Base-by-base conservation (phyloP, 1,140 invertebrate species). In the Meteorus sp. region DNA sequence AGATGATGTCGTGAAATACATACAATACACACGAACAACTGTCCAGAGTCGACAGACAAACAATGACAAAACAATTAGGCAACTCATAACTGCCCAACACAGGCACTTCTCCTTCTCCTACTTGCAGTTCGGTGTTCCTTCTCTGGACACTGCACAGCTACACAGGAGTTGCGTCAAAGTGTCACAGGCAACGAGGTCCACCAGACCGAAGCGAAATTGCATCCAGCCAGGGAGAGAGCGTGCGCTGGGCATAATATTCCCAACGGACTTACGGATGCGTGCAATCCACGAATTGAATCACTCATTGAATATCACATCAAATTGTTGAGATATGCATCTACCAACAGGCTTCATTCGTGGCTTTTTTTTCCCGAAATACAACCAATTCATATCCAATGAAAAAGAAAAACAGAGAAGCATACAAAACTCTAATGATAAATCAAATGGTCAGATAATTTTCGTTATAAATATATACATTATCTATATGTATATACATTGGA, bases 121-220 rank as follows among this genome's bases (percentile, higher is more conserved):
- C 22, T 25, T 23, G 8, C 47, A 23, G 8, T 15, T n/a, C n/a
- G n/a, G 20, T 15, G n/a, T 50, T 50, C 47, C 13, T 29, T 20
- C 25, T n/a, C 20, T 13, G 20, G 19, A 47, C 7, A 48, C 29
- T 25, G 45, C 25, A 27, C 35, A 29, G 15, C 13, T 31, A 33
- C 23, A 55, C 27, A 52, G 50, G 65, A 74, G 67, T 76, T 71
- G 65, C 68, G 74, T 78, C 76, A 76, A 79, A 78, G 73, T 79
- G 78, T 77, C 77, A 78, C 56, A 44, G 77, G 48, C 78, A 78
- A 77, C 71, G 64, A 72, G 70, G 56, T 74, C 71, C 72, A 74
- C 68, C 74, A 77, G 76, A 79, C 75, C 73, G 71, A 68, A 74
- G 59, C 66, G 60, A 71, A 77, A 77, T 79, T 73, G 66, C 68